Evolutionary conservation across 1,140 invertebrate species (phyloP).

Genomic region (Achroia grisella): DNA sequence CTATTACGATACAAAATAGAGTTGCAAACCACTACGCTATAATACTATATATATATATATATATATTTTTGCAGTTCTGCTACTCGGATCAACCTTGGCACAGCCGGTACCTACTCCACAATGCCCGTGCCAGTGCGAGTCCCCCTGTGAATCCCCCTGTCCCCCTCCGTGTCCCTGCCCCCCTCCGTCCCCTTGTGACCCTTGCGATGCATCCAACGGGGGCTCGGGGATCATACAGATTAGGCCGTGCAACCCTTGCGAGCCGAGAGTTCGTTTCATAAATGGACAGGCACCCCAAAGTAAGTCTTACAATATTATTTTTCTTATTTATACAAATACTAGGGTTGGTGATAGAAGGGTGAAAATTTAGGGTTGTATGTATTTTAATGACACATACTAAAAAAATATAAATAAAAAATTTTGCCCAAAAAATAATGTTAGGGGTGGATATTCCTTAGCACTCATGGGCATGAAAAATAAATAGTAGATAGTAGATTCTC

Average conservation of each 20-base stretch:
- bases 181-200: slow-evolving; percentile 2
- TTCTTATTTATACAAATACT: too few species aligned
- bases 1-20: too few species aligned
- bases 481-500: too few species aligned
- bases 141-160: not conserved
- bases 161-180: slow-evolving; percentile 4
- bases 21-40: not conserved
- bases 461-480: too few species aligned
- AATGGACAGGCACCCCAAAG: slow-evolving; percentile 40
- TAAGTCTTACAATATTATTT: slow-evolving; percentile 10
- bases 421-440: too few species aligned
- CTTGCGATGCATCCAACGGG: not conserved
- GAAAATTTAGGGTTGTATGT: too few species aligned
- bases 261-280: slow-evolving; percentile 20
- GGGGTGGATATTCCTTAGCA: too few species aligned
- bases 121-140: slow-evolving; percentile 2
- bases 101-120: slow-evolving; percentile 27
- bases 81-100: slow-evolving; percentile 23
- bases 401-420: too few species aligned
- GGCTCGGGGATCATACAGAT: slow-evolving; percentile 14
- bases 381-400: too few species aligned
- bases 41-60: not conserved
- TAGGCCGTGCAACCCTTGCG: slow-evolving; percentile 33
- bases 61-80: slow-evolving; percentile 26
- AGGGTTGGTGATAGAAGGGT: too few species aligned